Evolutionary conservation across 2,888 invertebrate genomes (phyloP).

Genomic region (Lymantria monacha): DNA sequence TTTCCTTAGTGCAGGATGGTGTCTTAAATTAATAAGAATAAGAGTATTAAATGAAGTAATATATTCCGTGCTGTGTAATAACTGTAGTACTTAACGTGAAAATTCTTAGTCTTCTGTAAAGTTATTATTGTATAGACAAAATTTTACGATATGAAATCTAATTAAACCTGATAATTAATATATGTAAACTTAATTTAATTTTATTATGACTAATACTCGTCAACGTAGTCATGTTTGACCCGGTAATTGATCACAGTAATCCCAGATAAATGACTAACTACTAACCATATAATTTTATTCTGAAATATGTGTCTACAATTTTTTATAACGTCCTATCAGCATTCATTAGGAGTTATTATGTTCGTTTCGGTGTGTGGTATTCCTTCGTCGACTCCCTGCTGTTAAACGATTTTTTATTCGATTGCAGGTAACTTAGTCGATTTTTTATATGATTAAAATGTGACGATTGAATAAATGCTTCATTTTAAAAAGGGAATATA

Average conservation of each 20-base stretch:
- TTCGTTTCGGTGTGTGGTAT: slow-evolving; percentile 53
- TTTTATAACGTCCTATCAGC: slow-evolving; percentile 57
- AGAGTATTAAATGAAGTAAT: too few relatives aligned
- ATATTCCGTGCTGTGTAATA: too few relatives aligned
- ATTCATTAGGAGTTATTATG: slow-evolving; percentile 70
- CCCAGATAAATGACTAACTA: neutral
- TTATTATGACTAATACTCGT: too few relatives aligned
- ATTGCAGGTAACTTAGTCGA: slow-evolving; percentile 29
- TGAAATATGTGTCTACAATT: slow-evolving; percentile 6
- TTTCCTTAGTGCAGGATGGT: too few relatives aligned
- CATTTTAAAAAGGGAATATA: slow-evolving; percentile 10
- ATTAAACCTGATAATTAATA: too few relatives aligned
- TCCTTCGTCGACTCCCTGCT: slow-evolving; percentile 58
- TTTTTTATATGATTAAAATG: slow-evolving; percentile 13
- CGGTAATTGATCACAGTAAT: neutral
- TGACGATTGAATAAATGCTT: slow-evolving; percentile 31
- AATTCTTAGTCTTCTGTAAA: too few relatives aligned
- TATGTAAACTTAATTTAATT: too few relatives aligned
- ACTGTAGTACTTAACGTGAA: too few relatives aligned
- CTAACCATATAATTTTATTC: neutral
- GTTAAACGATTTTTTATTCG: slow-evolving; percentile 40
- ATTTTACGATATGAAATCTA: too few relatives aligned
- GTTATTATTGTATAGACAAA: too few relatives aligned
- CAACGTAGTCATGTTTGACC: too few relatives aligned
- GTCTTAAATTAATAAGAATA: too few relatives aligned